These are phyloP conservation scores for Polydrusus pterygomalis DNA, from an alignment of 2,888 invertebrate genomes.

Conservation along the genomic window DNA sequence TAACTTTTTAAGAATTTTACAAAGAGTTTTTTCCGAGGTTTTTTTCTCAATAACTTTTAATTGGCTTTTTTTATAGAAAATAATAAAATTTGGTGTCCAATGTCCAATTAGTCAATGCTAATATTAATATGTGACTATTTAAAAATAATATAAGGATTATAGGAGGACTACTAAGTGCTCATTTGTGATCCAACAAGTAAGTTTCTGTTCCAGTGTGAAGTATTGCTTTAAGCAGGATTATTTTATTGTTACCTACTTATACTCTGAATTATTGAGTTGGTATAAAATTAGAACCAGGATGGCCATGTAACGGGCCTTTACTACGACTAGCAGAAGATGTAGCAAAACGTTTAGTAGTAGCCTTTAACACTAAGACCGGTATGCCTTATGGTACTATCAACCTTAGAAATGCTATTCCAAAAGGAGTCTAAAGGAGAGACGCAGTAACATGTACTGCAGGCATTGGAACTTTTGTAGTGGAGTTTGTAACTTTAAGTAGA, in stretches of 20 bases:
- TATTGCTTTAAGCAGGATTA: too few relatives aligned
- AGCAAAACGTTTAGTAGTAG: constrained; percentile 91
- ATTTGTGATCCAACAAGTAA: constrained; percentile 89
- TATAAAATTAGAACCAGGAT: constrained; percentile 89
- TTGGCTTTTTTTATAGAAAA: too few relatives aligned
- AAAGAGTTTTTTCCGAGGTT: too few relatives aligned
- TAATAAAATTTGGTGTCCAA: too few relatives aligned
- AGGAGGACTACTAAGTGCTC: constrained; percentile 96
- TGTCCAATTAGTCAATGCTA: too few relatives aligned
- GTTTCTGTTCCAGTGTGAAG: too few relatives aligned
- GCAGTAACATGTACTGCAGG: constrained; percentile 97
- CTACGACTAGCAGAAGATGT: constrained; percentile 95
- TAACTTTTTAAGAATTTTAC: too few relatives aligned
- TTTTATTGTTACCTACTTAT: too few relatives aligned
- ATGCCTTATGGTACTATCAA: constrained; percentile 99
- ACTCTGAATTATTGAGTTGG: too few relatives aligned
- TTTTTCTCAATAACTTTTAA: too few relatives aligned
- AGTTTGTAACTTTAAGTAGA: constrained; percentile 95
- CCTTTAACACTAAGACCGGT: constrained; percentile 92
- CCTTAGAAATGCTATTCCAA: constrained; percentile 92
- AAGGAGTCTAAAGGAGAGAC: constrained; percentile 96
- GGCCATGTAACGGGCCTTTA: constrained; percentile 98
- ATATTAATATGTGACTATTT: constrained; percentile 99
- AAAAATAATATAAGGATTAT: constrained; percentile 99
- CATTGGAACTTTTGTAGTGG: constrained; percentile 96